A percentile compares a stretch with the other conserved stretches of the same genome.
These are phyloP conservation scores for Panurus biarmicus DNA, from an alignment of 2,113 vertebrate species.

Conservation along the genomic window DNA sequence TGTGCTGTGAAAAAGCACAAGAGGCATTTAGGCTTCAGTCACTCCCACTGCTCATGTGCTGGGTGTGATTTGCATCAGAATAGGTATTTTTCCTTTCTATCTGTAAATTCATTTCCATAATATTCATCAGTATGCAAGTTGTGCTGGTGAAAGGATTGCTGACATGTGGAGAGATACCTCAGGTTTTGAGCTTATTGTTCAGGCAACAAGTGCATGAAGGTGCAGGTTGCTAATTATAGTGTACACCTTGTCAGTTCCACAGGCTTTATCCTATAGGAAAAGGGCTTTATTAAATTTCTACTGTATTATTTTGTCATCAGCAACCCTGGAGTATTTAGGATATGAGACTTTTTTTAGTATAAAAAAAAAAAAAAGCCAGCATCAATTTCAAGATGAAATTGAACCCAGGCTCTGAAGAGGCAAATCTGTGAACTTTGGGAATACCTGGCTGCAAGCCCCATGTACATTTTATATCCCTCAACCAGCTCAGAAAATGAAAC, in stretches of 20 bases:
- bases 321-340: background rate
- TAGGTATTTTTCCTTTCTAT: slow-evolving; percentile 16
- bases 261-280: background rate
- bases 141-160: background rate
- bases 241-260: background rate
- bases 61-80: slow-evolving; percentile 35
- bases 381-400: background rate
- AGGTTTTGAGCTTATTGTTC: background rate
- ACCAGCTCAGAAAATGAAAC: background rate
- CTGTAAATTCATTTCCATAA: slow-evolving; percentile 4
- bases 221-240: background rate
- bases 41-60: background rate
- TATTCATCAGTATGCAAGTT: background rate
- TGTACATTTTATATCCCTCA: background rate
- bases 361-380: background rate
- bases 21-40: background rate
- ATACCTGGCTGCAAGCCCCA: background rate
- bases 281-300: background rate
- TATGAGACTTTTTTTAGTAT: background rate
- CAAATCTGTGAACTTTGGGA: background rate
- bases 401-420: background rate
- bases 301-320: background rate
- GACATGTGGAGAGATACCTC: background rate
- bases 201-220: background rate
- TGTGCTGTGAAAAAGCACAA: background rate